Evolutionary conservation across 2,113 vertebrate species (phyloP).

Genomic region (Phodopus roborovskii): DNA sequence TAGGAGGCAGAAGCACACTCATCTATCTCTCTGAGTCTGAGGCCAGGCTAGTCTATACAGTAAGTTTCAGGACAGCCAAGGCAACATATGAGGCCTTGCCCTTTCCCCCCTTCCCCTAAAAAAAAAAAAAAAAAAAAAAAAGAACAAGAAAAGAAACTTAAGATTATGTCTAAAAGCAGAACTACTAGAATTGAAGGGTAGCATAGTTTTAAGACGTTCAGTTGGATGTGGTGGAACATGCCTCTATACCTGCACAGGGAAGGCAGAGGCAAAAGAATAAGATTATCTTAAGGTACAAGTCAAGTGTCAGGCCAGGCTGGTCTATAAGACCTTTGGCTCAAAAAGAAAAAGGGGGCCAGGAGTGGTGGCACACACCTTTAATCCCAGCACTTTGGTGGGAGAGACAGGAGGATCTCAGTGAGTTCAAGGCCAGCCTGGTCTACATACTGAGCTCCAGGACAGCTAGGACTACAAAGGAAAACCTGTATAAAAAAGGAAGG

Average conservation of each 20-base stretch:
- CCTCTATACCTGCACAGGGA: not conserved
- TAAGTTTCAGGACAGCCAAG: not conserved
- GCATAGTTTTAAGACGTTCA: not conserved
- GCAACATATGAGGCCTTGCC: not conserved
- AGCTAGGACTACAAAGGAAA: not conserved
- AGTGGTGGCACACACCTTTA: not conserved
- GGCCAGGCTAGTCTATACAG: not conserved
- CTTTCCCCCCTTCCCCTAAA: no score
- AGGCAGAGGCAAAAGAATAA: not conserved
- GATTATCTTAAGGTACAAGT: not conserved
- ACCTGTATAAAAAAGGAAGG: no score
- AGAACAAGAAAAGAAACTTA: not conserved
- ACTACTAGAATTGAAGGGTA: no score
- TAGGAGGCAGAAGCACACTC: not conserved
- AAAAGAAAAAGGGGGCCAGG: not conserved
- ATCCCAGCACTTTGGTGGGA: not conserved
- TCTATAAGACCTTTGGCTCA: not conserved
- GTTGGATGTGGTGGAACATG: not conserved
- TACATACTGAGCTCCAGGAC: not conserved
- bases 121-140: no score
- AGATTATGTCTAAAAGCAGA: not conserved
- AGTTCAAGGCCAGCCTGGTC: not conserved
- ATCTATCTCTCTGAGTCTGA: not conserved
- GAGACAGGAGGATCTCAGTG: not conserved
- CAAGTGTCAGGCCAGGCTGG: not conserved